A percentile compares a stretch with the other conserved stretches of the same genome.
Evolutionary conservation across 2,797 vertebrate genomes (phyloP).

Genomic region (Acanthis flammea): DNA sequence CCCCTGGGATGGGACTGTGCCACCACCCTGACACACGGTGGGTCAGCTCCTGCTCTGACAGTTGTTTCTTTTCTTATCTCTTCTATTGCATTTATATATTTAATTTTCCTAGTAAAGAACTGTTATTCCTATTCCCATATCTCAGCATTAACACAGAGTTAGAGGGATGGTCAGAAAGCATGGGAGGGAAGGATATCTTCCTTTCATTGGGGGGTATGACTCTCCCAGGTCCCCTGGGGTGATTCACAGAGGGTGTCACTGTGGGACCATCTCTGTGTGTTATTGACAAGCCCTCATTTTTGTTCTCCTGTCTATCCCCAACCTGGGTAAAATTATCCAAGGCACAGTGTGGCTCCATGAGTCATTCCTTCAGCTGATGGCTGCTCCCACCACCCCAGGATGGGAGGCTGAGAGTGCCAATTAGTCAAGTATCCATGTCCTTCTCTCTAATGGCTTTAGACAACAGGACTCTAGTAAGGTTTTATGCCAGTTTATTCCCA

Average conservation of each 20-base stretch:
- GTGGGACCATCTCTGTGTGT: not conserved
- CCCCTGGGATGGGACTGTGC: not conserved
- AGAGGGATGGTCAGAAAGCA: not conserved
- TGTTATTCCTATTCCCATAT: not conserved
- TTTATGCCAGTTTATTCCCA: not conserved
- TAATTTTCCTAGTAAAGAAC: not conserved
- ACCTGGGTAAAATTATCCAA: not conserved
- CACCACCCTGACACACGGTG: not conserved
- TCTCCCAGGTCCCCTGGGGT: not conserved
- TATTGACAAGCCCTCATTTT: not conserved
- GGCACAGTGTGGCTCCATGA: not conserved
- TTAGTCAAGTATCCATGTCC: not conserved
- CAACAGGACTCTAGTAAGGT: not conserved
- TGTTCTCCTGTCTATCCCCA: not conserved
- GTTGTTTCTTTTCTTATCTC: not conserved
- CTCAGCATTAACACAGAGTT: not conserved
- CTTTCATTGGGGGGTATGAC: rapidly evolving
- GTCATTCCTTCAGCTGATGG: not conserved
- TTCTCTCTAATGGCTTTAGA: slow-evolving; percentile 19
- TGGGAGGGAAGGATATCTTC: not conserved
- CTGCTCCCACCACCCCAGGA: not conserved
- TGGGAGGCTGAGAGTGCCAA: not conserved
- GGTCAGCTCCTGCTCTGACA: rapidly evolving
- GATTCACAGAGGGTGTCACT: not conserved
- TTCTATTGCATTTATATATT: not conserved